Evolutionary conservation across 2,113 vertebrate genomes (phyloP), one percentile per base, ranked within the genome.

Genomic region (Gadus chalcogrammus): DNA sequence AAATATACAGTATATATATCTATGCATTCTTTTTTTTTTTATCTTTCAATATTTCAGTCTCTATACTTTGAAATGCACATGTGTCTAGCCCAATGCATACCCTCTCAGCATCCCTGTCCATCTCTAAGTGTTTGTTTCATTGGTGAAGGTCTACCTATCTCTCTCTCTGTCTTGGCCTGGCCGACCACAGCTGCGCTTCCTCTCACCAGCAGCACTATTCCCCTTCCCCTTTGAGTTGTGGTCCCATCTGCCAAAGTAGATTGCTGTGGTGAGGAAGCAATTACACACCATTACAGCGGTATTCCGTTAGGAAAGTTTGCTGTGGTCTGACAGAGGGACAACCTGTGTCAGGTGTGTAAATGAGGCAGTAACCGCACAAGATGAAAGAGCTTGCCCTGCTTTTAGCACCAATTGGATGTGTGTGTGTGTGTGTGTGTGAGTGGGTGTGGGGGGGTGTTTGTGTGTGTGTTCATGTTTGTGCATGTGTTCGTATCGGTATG

Each of bases 251-350:
- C 42, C 1, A 72, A 58, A 78, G 69, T 22, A 64, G 60, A 77
- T 71, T 69, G 28, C 24, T 64, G 68, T 53, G 24, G 55, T 72
- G 77, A 71, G 74, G 71, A 68, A 70, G 31, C 67, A 72, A 73
- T 82, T 79, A 77, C 73, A 70, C 48, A 69, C 61, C 60, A 76
- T 86, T 79, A 72, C 69, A 70, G n/a, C 55, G 65, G 75, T 71
- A 66, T 70, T 80, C 71, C 70, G 78, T 82, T 72, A 73, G 56
- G 59, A 64, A 68, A 67, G 38, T 63, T 3, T n/a, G 48, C 48
- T 68, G 71, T 48, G 16, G 53, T 24, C 53, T 61, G 58, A 1
- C 52, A 31, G 11, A 9, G 52, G 6, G 24, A 18, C 22, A 52
- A 11, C 16, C 15, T 48, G 11, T 59, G 42, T 64, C 64, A 73